phyloP scores from a whole-genome alignment of 2,888 invertebrate species.

The Ganaspis brasiliensis region DNA sequence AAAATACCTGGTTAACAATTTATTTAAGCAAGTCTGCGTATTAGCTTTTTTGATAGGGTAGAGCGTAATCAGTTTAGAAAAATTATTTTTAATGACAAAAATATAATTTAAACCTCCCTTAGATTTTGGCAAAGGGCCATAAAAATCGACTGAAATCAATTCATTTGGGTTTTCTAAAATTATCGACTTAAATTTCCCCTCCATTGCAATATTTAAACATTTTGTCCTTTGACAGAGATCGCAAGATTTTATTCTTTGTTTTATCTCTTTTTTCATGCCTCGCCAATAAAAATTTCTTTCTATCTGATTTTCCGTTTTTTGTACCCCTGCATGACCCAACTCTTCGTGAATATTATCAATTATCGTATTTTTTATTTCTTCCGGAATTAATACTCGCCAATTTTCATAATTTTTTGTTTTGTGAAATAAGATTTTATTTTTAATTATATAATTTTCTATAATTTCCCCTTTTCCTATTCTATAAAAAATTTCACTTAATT shows the following conservation, averaged over 20 bases:
- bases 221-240: not conserved
- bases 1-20: not conserved
- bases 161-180: not conserved
- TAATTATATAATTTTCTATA: not conserved
- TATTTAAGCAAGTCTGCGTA: not conserved
- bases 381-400: not conserved
- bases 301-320: not conserved
- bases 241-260: too few species aligned
- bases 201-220: not conserved
- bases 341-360: not conserved
- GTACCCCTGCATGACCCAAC: not conserved
- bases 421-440: conserved; percentile 8
- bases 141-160: not conserved
- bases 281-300: not conserved
- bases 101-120: not conserved
- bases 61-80: not conserved
- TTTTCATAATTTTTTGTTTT: not conserved
- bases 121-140: not conserved
- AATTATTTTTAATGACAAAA: not conserved
- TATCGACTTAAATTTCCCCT: not conserved
- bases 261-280: not conserved
- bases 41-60: not conserved
- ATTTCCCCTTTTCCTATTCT: not conserved
- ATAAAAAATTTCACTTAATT: not conserved
- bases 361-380: not conserved